phyloP scores from a whole-genome alignment of 2,113 vertebrate species.

The Corythornis cristatus region DNA sequence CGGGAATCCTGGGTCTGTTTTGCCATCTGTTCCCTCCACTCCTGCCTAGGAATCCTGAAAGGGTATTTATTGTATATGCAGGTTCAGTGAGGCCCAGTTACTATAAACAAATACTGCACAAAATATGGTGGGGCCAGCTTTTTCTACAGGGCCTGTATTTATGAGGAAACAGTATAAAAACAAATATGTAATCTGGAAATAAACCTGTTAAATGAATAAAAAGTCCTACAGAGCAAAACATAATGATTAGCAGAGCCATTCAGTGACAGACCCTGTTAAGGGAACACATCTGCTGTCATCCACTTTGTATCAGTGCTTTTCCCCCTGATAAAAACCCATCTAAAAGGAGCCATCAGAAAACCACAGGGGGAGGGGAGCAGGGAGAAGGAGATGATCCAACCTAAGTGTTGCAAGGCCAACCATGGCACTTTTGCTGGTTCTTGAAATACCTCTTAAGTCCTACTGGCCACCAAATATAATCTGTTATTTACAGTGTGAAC shows the following conservation, averaged over 20 bases:
- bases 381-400: conserved; percentile 13
- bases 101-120: conserved; percentile 62
- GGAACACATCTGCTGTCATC: conserved; percentile 53
- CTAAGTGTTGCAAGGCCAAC: not conserved
- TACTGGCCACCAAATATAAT: conserved; percentile 41
- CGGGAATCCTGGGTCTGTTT: conserved; percentile 63
- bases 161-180: conserved; percentile 60
- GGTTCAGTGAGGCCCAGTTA: conserved; percentile 59
- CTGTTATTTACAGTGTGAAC: conserved; percentile 46
- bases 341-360: conserved; percentile 48
- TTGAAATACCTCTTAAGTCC: conserved; percentile 43
- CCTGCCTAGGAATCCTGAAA: conserved; percentile 63
- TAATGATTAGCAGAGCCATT: conserved; percentile 58
- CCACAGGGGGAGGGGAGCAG: not conserved
- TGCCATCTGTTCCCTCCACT: conserved; percentile 66
- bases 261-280: conserved; percentile 56
- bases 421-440: not conserved
- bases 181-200: conserved; percentile 57
- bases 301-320: conserved; percentile 28
- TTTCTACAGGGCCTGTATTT: conserved; percentile 63
- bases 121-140: conserved; percentile 57
- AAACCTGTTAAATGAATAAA: conserved; percentile 65
- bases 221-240: conserved; percentile 63
- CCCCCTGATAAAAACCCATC: conserved; percentile 57
- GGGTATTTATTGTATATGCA: conserved; percentile 66